A percentile compares a stretch with the other conserved stretches of the same genome.
Conservation (phyloP, 1,140 invertebrate genomes). For the Periplaneta americana region DNA sequence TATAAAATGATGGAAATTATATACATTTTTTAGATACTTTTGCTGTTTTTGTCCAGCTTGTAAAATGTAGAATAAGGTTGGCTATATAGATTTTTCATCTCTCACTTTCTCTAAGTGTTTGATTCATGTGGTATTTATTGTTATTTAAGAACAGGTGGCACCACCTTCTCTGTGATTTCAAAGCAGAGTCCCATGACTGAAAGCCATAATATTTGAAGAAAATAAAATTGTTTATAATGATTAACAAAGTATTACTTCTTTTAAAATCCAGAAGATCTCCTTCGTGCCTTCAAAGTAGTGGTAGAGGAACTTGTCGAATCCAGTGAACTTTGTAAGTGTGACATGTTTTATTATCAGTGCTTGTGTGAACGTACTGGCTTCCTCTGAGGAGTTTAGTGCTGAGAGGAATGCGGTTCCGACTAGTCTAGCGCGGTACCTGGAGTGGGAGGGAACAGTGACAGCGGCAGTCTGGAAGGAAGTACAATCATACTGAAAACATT, state of each 20-base stretch:
- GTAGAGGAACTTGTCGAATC: too few species aligned
- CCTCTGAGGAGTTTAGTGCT: too few species aligned
- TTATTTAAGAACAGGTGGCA: conserved; percentile 11
- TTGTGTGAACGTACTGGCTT: too few species aligned
- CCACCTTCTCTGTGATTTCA: conserved; percentile 4
- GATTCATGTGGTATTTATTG: conserved; percentile 9
- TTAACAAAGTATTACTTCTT: background rate
- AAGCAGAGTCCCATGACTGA: background rate
- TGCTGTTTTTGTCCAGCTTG: conserved; percentile 1
- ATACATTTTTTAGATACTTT: conserved; percentile 1
- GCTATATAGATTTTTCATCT: conserved; percentile 1
- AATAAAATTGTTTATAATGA: conserved; percentile 9
- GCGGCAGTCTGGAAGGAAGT: too few species aligned
- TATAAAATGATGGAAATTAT: background rate
- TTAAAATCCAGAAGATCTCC: background rate
- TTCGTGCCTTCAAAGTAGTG: too few species aligned
- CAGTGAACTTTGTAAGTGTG: too few species aligned
- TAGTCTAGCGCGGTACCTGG: too few species aligned
- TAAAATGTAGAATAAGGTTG: conserved; percentile 11
- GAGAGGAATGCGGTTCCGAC: too few species aligned
- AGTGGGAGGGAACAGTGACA: too few species aligned
- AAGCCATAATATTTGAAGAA: conserved; percentile 10
- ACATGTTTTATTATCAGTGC: too few species aligned
- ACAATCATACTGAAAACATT: too few species aligned
- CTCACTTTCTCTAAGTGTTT: conserved; percentile 1